These are phyloP conservation scores for Ataeniobius toweri DNA, from an alignment of 2,797 vertebrate species.

Conservation along the genomic window DNA sequence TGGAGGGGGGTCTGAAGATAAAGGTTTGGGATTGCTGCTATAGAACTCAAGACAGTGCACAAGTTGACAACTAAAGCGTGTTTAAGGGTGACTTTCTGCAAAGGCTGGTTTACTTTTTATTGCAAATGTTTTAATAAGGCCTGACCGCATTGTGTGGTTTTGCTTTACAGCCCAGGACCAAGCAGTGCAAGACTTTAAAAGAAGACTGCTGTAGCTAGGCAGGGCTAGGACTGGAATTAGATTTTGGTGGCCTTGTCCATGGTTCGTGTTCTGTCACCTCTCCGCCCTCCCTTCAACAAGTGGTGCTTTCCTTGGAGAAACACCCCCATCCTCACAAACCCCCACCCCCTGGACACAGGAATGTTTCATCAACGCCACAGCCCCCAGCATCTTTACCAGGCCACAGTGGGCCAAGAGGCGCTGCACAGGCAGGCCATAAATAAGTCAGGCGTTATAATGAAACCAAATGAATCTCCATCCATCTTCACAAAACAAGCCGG, in stretches of 20 bases:
- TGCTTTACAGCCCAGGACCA: slow-evolving; percentile 26
- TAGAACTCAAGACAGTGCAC: slow-evolving; percentile 49
- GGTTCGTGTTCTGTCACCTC: slow-evolving; percentile 67
- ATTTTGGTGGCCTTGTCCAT: slow-evolving; percentile 62
- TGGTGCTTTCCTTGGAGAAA: slow-evolving; percentile 70
- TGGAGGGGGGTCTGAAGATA: slow-evolving; percentile 65
- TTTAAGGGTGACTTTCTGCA: slow-evolving; percentile 24
- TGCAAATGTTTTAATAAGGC: slow-evolving; percentile 20
- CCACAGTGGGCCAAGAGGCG: slow-evolving; percentile 60
- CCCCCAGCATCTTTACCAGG: slow-evolving; percentile 67
- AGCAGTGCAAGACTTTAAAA: slow-evolving; percentile 23
- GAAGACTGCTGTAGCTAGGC: slow-evolving; percentile 60
- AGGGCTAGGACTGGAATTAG: slow-evolving; percentile 55
- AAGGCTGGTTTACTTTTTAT: slow-evolving; percentile 11
- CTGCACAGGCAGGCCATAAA: slow-evolving; percentile 70
- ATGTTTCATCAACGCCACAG: slow-evolving; percentile 73
- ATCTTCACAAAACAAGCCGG: slow-evolving; percentile 77
- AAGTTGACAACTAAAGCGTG: slow-evolving; percentile 47
- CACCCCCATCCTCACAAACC: slow-evolving; percentile 17
- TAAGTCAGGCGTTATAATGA: slow-evolving; percentile 77
- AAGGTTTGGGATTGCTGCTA: slow-evolving; percentile 66
- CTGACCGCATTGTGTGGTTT: slow-evolving; percentile 26
- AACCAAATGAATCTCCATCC: slow-evolving; percentile 79
- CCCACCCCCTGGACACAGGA: slow-evolving; percentile 66
- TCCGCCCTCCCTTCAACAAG: slow-evolving; percentile 69